Conservation (phyloP, 2,797 vertebrate species). For the Adrianichthys oophorus region DNA sequence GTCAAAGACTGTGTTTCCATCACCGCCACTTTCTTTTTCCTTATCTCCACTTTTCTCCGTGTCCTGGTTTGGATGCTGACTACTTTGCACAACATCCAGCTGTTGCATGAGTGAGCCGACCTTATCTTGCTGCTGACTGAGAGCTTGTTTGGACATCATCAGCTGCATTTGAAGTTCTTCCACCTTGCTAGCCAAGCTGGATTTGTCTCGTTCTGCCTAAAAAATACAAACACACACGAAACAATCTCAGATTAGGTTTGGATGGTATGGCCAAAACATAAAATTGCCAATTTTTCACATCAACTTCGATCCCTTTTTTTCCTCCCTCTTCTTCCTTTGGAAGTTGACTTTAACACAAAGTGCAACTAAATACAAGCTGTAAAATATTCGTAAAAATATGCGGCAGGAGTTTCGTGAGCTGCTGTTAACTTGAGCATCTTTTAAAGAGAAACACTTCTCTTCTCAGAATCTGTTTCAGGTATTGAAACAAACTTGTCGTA, state of each 20-base stretch:
- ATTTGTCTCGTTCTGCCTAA: constrained; percentile 83
- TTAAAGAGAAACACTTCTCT: too few relatives aligned
- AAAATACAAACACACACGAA: constrained; percentile 16
- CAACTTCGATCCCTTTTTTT: too few relatives aligned
- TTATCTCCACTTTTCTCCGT: constrained; percentile 29
- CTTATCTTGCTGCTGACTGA: constrained; percentile 80
- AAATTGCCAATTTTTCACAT: too few relatives aligned
- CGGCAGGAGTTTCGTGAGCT: too few relatives aligned
- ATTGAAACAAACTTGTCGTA: too few relatives aligned
- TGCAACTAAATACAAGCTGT: too few relatives aligned
- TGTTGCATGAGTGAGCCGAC: constrained; percentile 75
- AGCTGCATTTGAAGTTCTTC: constrained; percentile 83
- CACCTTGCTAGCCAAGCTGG: constrained; percentile 70
- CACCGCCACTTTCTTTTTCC: constrained; percentile 40
- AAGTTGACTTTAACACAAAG: too few relatives aligned
- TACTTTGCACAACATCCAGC: constrained; percentile 67
- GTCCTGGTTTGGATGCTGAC: constrained; percentile 40
- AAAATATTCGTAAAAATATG: too few relatives aligned
- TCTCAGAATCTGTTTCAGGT: too few relatives aligned
- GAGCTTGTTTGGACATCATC: constrained; percentile 75
- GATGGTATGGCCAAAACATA: too few relatives aligned
- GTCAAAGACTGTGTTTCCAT: constrained; percentile 51
- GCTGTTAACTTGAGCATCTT: too few relatives aligned
- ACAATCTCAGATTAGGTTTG: not conserved
- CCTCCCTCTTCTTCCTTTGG: not conserved